Base-by-base conservation (phyloP, 1,140 invertebrate species). In the Holcopasites calliopsidis region DNA sequence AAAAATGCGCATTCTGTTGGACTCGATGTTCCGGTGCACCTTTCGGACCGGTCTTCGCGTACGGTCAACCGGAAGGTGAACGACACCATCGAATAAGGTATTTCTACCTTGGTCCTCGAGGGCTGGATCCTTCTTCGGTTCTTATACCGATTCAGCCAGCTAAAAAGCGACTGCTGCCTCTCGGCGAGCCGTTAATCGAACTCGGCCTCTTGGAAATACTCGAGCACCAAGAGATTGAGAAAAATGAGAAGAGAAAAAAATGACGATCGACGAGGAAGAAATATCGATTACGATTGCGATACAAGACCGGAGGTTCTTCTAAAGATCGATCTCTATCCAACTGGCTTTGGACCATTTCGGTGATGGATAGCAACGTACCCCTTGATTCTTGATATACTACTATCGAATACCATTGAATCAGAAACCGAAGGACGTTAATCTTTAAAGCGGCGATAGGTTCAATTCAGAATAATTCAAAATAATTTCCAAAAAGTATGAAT, bases 41-140 rank as follows among this genome's bases (percentile, higher is more conserved):
- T 73, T 73, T 65, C 21, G 49, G 60, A 65, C 71, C 71, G 60
- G 71, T 73, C 71, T 42, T 38, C n/a, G 49, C 10, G 7, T 13
- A 73, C 60, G 49, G 70, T 65, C 38, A 40, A 54, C 26, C 38
- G 49, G 47, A 73, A 73, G 70, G 70, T 73, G 49, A 73, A 73
- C 49, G 70, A 73, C 70, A 61, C 35, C 38, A 10, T 60, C 42
- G 42, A 50, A 50, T 26, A 60, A 60, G 40, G 54, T 58, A 42
- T 58, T 38, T 66, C 47, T 52, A 28, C 21, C 64, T 52, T n/a
- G 33, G 35, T 54, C 26, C 61, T 40, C n/a, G 49, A 73, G 47
- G 61, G 35, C 38, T 42, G 28, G 18, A 16, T 40, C 60, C 58
- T 73, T 52, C 26, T 31, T 13, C 16, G 3, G 49, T 31, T 18